Conservation (phyloP, 2,113 vertebrate genomes). For the Otis tarda region DNA sequence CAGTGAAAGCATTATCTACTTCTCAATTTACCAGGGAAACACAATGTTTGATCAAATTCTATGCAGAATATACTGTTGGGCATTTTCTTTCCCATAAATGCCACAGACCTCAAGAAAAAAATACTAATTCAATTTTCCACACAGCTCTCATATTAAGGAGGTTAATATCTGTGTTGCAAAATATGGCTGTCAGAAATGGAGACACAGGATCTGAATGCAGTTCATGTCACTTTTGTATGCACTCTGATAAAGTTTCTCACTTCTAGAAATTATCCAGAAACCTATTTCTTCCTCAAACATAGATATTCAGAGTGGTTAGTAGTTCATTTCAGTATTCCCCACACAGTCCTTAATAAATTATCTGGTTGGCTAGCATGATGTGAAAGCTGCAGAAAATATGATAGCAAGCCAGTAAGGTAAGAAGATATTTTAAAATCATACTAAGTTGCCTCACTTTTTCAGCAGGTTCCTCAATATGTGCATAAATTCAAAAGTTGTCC, state of each 20-base stretch:
- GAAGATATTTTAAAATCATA: background rate
- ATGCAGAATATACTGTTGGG: background rate
- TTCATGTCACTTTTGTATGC: background rate
- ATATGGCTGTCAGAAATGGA: background rate
- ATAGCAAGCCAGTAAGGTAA: background rate
- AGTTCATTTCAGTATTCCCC: constrained; percentile 19
- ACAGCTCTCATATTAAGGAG: background rate
- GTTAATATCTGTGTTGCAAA: background rate
- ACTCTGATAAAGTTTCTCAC: background rate
- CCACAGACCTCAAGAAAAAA: background rate
- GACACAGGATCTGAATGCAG: background rate
- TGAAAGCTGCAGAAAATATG: constrained; percentile 20
- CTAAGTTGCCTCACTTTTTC: background rate
- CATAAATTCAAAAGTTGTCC: background rate
- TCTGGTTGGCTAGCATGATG: constrained; percentile 17
- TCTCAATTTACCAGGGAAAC: background rate
- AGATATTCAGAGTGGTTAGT: constrained; percentile 1
- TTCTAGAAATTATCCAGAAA: background rate
- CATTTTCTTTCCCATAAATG: background rate
- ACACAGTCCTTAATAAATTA: constrained; percentile 8
- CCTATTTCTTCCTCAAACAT: background rate
- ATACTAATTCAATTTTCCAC: background rate
- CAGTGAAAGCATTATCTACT: background rate
- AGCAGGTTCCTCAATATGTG: background rate
- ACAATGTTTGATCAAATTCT: background rate